Percentiles rank a stretch among this genome's conserved stretches.
Evolutionary conservation across 2,797 vertebrate genomes (phyloP).

Genomic region (Falco concolor): DNA sequence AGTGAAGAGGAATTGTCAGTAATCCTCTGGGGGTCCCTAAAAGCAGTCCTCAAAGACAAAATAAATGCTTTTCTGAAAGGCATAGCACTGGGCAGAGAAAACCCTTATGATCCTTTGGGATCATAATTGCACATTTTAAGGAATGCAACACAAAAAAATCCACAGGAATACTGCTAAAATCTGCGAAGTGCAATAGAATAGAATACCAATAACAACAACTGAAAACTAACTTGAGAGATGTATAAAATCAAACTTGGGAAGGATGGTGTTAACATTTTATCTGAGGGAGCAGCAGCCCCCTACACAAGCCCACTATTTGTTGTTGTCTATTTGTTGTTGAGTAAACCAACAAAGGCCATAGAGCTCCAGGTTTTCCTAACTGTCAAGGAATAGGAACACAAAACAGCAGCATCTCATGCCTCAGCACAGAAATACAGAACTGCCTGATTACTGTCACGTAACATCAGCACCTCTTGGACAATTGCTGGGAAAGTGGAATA

Average conservation of each 20-base stretch:
- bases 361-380: neutral
- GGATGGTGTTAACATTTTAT: neutral
- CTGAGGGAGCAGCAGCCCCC: neutral
- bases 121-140: neutral
- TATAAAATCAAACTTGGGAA: neutral
- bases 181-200: neutral
- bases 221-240: neutral
- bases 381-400: neutral
- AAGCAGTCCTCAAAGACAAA: neutral
- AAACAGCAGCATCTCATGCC: neutral
- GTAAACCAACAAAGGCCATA: neutral
- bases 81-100: neutral
- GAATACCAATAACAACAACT: neutral
- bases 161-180: neutral
- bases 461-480: neutral
- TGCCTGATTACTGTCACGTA: neutral
- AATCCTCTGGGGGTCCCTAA: neutral
- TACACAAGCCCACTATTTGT: neutral
- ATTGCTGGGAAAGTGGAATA: neutral
- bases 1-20: neutral
- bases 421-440: neutral
- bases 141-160: neutral
- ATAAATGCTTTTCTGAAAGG: neutral
- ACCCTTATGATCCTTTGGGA: neutral
- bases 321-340: neutral